Evolutionary conservation across 2,888 invertebrate genomes (phyloP).

Genomic region (Sthenelais limicola): DNA sequence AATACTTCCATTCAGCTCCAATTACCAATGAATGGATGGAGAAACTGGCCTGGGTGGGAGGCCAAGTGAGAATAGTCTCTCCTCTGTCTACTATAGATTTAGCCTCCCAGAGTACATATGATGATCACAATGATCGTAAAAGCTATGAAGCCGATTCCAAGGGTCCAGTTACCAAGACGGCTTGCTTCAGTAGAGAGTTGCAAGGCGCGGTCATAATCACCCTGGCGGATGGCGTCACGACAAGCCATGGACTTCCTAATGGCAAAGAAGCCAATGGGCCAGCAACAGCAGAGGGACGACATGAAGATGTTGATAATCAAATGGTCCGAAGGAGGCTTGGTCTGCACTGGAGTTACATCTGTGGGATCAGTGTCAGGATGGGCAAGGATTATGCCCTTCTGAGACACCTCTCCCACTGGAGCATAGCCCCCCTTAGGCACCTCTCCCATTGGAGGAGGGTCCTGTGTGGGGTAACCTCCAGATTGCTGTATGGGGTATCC

Average conservation of each 20-base stretch:
- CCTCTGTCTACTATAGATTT: too few relatives aligned
- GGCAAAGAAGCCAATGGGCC: constrained; percentile 50
- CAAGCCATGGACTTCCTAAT: constrained; percentile 48
- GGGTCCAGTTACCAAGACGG: constrained; percentile 40
- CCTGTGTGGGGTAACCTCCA: too few relatives aligned
- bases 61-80: too few relatives aligned
- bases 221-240: constrained; percentile 43
- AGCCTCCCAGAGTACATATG: not conserved
- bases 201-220: constrained; percentile 29
- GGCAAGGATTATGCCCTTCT: not conserved
- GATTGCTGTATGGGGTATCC: too few relatives aligned
- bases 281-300: constrained; percentile 51
- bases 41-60: too few relatives aligned
- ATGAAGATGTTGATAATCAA: constrained; percentile 47
- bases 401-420: constrained; percentile 6
- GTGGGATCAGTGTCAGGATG: constrained; percentile 19
- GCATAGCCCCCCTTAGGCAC: too few relatives aligned
- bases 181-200: constrained; percentile 38
- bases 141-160: constrained; percentile 46
- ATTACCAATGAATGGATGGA: too few relatives aligned
- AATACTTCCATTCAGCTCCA: too few relatives aligned
- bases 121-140: constrained; percentile 19
- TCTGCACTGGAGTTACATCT: constrained; percentile 25
- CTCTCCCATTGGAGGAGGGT: too few relatives aligned
- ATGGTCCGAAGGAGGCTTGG: constrained; percentile 47